Conservation (phyloP, 1,140 invertebrate genomes). For the Aphelenchoides avenae region DNA sequence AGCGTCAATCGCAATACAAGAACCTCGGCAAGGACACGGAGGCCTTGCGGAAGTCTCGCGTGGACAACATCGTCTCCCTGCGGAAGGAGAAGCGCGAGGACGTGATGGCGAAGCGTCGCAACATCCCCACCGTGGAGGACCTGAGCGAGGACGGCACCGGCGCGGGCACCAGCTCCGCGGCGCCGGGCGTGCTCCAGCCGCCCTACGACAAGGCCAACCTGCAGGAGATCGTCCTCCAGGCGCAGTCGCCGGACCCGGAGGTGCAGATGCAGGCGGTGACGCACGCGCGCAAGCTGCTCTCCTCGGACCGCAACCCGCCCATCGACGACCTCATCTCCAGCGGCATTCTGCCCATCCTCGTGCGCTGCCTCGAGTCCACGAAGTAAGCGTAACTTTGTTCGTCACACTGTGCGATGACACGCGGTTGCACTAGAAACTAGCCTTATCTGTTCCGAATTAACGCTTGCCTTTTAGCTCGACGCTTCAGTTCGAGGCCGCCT, state of each 20-base stretch:
- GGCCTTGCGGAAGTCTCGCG: conserved; percentile 65
- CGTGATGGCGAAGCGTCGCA: conserved; percentile 85
- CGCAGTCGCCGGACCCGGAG: conserved; percentile 45
- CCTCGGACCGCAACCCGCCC: conserved; percentile 95
- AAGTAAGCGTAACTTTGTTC: conserved; percentile 65
- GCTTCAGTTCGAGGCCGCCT: conserved; percentile 95
- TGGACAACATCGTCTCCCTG: conserved; percentile 88
- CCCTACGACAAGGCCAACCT: conserved; percentile 23
- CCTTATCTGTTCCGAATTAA: background rate
- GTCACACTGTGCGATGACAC: too few relatives aligned
- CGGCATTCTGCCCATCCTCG: conserved; percentile 87
- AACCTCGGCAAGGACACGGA: conserved; percentile 56
- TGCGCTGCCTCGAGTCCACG: conserved; percentile 79
- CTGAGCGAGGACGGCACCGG: conserved; percentile 32
- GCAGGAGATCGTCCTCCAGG: conserved; percentile 50
- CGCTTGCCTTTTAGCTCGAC: conserved; percentile 69
- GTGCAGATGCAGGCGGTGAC: conserved; percentile 53
- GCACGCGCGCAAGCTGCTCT: conserved; percentile 76
- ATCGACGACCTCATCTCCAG: conserved; percentile 89
- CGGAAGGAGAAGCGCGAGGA: conserved; percentile 95
- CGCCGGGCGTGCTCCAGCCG: background rate
- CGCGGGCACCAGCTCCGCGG: too few relatives aligned
- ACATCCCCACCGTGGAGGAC: conserved; percentile 66
- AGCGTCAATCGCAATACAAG: conserved; percentile 55
- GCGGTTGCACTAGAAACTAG: background rate